A percentile compares a stretch with the other conserved stretches of the same genome.
These are phyloP conservation scores for Cremastinae sp. DNA, from an alignment of 2,888 invertebrate species.

Conservation along the genomic window DNA sequence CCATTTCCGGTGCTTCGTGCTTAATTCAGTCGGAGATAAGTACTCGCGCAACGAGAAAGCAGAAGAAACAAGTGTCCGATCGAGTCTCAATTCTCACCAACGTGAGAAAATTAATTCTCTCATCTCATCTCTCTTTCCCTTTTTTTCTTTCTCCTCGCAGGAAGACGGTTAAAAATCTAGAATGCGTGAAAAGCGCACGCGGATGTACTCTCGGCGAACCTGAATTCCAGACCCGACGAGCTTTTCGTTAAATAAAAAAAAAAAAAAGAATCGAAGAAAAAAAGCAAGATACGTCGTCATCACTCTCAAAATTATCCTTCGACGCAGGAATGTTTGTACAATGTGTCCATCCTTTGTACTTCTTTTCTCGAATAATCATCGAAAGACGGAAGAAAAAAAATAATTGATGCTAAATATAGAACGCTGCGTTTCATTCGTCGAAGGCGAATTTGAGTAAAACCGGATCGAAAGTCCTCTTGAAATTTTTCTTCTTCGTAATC, in stretches of 20 bases:
- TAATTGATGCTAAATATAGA: too few relatives aligned
- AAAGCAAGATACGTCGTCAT: constrained; percentile 12
- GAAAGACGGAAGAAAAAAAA: constrained; percentile 22
- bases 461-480: constrained; percentile 61
- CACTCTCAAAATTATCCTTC: constrained; percentile 1
- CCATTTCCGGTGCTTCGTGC: neutral
- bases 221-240: constrained; percentile 51
- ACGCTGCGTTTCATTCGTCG: too few relatives aligned
- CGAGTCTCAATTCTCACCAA: constrained; percentile 16
- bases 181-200: constrained; percentile 60
- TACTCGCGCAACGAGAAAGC: constrained; percentile 31
- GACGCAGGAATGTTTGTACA: constrained; percentile 75
- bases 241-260: constrained; percentile 27
- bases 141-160: constrained; percentile 65
- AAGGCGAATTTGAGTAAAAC: too few relatives aligned
- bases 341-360: constrained; percentile 67
- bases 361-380: constrained; percentile 58
- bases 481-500: constrained; percentile 42
- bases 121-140: constrained; percentile 67
- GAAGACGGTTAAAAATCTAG: constrained; percentile 77
- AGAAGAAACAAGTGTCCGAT: constrained; percentile 45
- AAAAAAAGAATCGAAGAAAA: constrained; percentile 9
- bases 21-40: neutral
- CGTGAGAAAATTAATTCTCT: constrained; percentile 19
- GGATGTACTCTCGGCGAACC: constrained; percentile 41